These are phyloP conservation scores for Steinernema hermaphroditum DNA, from an alignment of 2,888 invertebrate species.

Conservation along the genomic window DNA sequence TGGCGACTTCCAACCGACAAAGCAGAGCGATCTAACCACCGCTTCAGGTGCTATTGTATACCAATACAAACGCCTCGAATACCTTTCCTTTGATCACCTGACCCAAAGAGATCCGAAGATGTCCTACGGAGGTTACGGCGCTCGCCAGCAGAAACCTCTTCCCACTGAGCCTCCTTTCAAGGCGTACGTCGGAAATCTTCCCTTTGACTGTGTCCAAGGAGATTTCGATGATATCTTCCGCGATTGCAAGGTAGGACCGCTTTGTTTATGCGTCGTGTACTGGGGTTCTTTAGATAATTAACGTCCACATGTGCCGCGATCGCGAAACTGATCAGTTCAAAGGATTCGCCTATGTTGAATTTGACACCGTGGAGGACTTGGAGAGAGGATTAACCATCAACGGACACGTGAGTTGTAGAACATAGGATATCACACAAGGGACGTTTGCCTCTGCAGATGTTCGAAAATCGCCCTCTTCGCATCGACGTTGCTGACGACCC, in stretches of 20 bases:
- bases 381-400: constrained; percentile 41
- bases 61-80: constrained; percentile 21
- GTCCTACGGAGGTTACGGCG: constrained; percentile 2
- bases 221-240: constrained; percentile 51
- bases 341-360: constrained; percentile 57
- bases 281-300: constrained; percentile 34
- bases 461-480: constrained; percentile 33
- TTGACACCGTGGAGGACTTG: constrained; percentile 43
- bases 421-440: no score
- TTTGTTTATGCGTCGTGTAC: background rate
- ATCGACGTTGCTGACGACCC: constrained; percentile 37
- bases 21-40: no score
- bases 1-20: no score
- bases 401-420: constrained; percentile 40
- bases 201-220: constrained; percentile 46
- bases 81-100: no score
- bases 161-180: constrained; percentile 42
- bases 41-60: constrained; percentile 17
- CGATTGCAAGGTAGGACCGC: constrained; percentile 18
- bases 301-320: constrained; percentile 53
- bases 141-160: constrained; percentile 30
- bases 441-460: constrained; percentile 29
- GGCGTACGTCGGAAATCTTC: constrained; percentile 56
- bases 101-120: no score
- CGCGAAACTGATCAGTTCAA: constrained; percentile 53